Evolutionary conservation across 1,140 invertebrate species (phyloP), one percentile per base, ranked within the genome.

Genomic region (Caligus rogercresseyi): DNA sequence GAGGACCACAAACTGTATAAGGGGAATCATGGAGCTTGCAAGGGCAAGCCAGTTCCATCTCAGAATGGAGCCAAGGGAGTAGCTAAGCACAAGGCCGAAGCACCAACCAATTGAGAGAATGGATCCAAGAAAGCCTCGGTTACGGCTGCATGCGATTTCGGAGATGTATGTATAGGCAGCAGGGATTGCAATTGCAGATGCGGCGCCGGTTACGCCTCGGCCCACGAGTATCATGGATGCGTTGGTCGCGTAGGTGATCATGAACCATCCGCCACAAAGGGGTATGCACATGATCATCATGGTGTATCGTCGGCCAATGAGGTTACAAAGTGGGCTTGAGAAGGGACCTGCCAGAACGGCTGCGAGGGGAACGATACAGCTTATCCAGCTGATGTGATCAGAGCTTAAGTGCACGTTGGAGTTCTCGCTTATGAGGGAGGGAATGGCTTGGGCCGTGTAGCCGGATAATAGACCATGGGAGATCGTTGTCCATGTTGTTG

Each of bases 61-160:
- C 4, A 54, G 53, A 7, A 54, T 23, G 16, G 53, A 54, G n/a
- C 53, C 53, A 13, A 54, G 4, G 16, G 53, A 54, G 53, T 54
- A 54, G 53, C 53, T 54, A 23, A 54, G n/a, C n/a, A 54, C 53
- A 54, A 54, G 4, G 4, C 53, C 53, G 21, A 54, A 54, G n/a
- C n/a, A 19, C 53, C 53, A 54, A 7, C 53, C 53, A 11, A 54
- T 23, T 16, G n/a, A 19, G 53, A 54, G 53, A 23, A 54, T 16
- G 21, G 53, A 54, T 16, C 53, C 53, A 11, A 54, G 16, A 7
- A 54, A 54, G 4, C 53, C 53, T 23, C 53, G 13, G 11, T 16
- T 54, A 19, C 53, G n/a, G 16, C n/a, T 19, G 4, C 13, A 54
- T 23, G 53, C 4, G 4, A 54, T 54, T 16, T 54, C 53, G 4